Evolutionary conservation across 2,888 invertebrate species (phyloP).

Genomic region (Sipha maydis): DNA sequence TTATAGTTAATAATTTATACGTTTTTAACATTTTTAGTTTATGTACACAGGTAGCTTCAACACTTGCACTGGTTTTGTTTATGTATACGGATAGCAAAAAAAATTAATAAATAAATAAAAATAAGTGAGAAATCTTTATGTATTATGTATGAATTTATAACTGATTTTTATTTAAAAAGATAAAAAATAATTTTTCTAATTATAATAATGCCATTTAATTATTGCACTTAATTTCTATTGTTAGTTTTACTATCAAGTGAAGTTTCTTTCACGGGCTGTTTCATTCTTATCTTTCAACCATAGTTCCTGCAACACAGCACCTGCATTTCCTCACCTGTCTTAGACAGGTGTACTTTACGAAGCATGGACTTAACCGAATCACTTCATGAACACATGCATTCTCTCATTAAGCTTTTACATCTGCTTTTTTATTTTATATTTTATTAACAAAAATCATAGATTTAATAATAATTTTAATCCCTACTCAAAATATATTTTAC

Average conservation of each 20-base stretch:
- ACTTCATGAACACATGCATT: conserved; percentile 43
- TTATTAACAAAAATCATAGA: conserved; percentile 3
- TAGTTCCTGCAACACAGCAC: conserved; percentile 59
- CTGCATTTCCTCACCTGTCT: conserved; percentile 61
- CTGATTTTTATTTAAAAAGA: conserved; percentile 15
- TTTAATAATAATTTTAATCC: background rate
- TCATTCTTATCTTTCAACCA: conserved; percentile 59
- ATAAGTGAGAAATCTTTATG: background rate
- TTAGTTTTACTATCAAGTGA: conserved; percentile 49
- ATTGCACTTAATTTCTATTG: conserved; percentile 43
- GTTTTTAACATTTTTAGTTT: conserved; percentile 30
- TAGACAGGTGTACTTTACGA: conserved; percentile 51
- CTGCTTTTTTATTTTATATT: conserved; percentile 38
- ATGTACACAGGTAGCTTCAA: conserved; percentile 23
- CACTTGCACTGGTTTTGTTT: conserved; percentile 44
- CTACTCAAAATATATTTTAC: background rate
- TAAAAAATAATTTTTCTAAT: conserved; percentile 23
- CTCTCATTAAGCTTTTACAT: conserved; percentile 53
- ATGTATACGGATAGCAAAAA: conserved; percentile 2
- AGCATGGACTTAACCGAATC: conserved; percentile 55
- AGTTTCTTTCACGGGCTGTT: conserved; percentile 59
- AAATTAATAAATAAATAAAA: background rate
- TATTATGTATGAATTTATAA: background rate
- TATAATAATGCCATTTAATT: conserved; percentile 44
- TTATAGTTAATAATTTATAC: background rate